Evolutionary conservation across 2,797 vertebrate species (phyloP).

Genomic region (Carduelis carduelis): DNA sequence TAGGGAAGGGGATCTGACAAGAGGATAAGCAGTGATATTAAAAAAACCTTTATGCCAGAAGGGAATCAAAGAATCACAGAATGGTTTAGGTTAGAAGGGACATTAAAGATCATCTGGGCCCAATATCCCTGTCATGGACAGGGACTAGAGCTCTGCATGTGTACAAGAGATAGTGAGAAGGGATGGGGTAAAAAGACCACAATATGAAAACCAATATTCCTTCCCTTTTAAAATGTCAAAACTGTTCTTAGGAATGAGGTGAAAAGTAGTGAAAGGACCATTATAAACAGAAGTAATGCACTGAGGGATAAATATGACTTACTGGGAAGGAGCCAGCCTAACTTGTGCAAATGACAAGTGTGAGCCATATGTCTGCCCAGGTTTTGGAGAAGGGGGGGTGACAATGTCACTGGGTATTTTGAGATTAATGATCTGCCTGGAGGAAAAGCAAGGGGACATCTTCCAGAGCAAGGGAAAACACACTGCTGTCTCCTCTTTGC

Average conservation of each 20-base stretch:
- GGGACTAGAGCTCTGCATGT: neutral
- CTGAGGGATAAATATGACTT: neutral
- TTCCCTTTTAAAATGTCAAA: neutral
- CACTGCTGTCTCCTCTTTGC: neutral
- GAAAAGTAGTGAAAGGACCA: neutral
- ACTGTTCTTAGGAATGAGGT: neutral
- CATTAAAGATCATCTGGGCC: neutral
- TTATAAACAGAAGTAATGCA: neutral
- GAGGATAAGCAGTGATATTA: neutral
- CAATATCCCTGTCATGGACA: neutral
- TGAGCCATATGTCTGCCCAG: accelerated
- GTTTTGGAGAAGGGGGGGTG: neutral
- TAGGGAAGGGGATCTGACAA: neutral
- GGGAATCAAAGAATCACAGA: neutral
- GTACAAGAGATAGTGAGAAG: neutral
- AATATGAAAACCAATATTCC: neutral
- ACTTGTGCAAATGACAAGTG: neutral
- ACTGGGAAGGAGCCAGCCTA: neutral
- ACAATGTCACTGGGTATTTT: neutral
- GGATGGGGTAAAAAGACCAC: neutral
- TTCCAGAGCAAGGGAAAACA: neutral
- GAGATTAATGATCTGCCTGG: neutral
- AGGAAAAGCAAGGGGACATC: neutral
- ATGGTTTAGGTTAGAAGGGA: neutral
- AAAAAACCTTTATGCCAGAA: neutral